Evolutionary conservation across 1,140 invertebrate species (phyloP).

Genomic region (Drosophila sucinea): DNA sequence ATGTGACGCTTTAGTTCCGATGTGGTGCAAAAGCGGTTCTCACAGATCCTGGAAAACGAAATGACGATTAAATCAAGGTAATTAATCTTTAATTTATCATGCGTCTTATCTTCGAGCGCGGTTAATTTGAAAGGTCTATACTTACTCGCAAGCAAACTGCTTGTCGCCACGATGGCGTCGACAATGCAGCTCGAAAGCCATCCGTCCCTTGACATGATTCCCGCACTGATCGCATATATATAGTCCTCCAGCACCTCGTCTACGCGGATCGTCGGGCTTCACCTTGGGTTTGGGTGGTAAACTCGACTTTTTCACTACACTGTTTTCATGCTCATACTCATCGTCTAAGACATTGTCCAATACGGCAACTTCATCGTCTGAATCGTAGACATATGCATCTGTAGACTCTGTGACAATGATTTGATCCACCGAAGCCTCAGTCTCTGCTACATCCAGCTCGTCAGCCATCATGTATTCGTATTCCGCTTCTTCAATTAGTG

Average conservation of each 20-base stretch:
- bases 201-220: slow-evolving; percentile 69
- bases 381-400: slow-evolving; percentile 64
- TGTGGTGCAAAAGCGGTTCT: slow-evolving; percentile 73
- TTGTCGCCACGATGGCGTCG: slow-evolving; percentile 72
- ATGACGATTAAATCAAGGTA: background rate
- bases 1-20: slow-evolving; percentile 76
- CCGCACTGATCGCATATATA: slow-evolving; percentile 74
- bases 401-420: slow-evolving; percentile 53
- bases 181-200: slow-evolving; percentile 70
- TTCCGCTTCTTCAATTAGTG: slow-evolving; percentile 60
- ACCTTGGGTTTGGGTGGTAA: slow-evolving; percentile 62
- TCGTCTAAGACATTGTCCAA: slow-evolving; percentile 67
- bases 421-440: slow-evolving; percentile 41
- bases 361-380: slow-evolving; percentile 67
- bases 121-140: background rate
- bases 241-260: slow-evolving; percentile 60
- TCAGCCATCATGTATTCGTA: slow-evolving; percentile 61
- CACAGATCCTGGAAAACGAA: slow-evolving; percentile 56
- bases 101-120: too few relatives aligned
- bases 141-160: slow-evolving; percentile 73
- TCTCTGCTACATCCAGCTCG: slow-evolving; percentile 55
- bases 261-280: slow-evolving; percentile 54
- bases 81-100: background rate
- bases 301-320: slow-evolving; percentile 63
- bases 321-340: slow-evolving; percentile 64